phyloP scores from a whole-genome alignment of 1,140 invertebrate genomes.

The Popillia japonica region DNA sequence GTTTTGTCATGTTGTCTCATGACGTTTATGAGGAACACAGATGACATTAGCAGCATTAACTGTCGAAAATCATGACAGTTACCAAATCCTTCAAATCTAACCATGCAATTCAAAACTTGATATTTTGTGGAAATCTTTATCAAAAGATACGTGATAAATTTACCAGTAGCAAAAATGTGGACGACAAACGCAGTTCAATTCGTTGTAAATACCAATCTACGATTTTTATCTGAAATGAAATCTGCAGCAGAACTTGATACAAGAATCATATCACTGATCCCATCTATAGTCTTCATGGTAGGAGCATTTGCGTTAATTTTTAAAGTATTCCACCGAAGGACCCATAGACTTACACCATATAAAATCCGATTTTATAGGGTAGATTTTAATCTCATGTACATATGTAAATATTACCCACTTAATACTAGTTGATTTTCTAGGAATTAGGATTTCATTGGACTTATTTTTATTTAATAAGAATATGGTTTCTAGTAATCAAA shows the following conservation, averaged over 20 bases:
- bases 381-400: not conserved
- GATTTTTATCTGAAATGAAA: slow-evolving; percentile 33
- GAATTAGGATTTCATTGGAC: slow-evolving; percentile 55
- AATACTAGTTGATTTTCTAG: slow-evolving; percentile 41
- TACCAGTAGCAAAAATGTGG: not conserved
- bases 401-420: not conserved
- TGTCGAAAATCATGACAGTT: not conserved
- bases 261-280: slow-evolving; percentile 13
- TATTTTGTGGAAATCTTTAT: not conserved
- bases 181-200: not conserved
- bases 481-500: slow-evolving; percentile 51
- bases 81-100: not conserved
- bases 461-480: slow-evolving; percentile 54
- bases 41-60: too few species aligned
- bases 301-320: slow-evolving; percentile 23
- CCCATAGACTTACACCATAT: slow-evolving; percentile 4
- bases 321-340: slow-evolving; percentile 33
- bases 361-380: slow-evolving; percentile 30
- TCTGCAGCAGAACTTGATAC: slow-evolving; percentile 23
- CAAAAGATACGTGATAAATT: not conserved
- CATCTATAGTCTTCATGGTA: slow-evolving; percentile 21
- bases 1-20: too few species aligned
- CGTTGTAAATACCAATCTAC: not conserved
- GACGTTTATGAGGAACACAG: not conserved
- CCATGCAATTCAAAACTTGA: slow-evolving; percentile 23